Percentiles rank a stretch among this genome's conserved stretches.
These are phyloP conservation scores for Eubucco bourcierii DNA, from an alignment of 2,113 vertebrate genomes.

Conservation along the genomic window DNA sequence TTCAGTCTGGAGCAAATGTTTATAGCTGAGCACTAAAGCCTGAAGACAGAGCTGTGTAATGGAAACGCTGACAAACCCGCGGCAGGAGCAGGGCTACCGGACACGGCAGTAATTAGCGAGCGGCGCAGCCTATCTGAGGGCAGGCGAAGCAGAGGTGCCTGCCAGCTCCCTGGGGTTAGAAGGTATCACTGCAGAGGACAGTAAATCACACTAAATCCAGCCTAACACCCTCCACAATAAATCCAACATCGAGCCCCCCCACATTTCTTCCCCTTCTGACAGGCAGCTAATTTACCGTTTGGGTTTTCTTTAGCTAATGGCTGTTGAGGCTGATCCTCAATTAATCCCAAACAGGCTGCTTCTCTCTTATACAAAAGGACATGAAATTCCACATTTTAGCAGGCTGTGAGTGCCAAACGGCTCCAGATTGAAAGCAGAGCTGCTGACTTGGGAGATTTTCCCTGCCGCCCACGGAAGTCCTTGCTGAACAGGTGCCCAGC, in stretches of 20 bases:
- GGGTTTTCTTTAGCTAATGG: slow-evolving; percentile 1
- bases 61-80: background rate
- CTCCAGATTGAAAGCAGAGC: background rate
- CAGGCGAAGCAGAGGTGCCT: background rate
- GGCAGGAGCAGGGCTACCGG: background rate
- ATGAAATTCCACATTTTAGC: background rate
- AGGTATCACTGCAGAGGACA: background rate
- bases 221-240: background rate
- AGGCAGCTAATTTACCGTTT: background rate
- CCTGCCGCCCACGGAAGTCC: background rate
- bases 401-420: accelerated
- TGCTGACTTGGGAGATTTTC: background rate
- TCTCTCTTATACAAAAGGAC: background rate
- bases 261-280: background rate
- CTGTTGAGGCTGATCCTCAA: background rate
- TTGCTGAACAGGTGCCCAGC: accelerated
- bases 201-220: background rate
- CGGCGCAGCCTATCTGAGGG: background rate
- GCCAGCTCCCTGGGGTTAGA: background rate
- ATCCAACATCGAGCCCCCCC: background rate
- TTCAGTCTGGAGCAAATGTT: slow-evolving; percentile 22
- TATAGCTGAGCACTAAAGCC: background rate
- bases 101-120: background rate
- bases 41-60: background rate
- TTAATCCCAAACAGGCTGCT: slow-evolving; percentile 22